phyloP scores from a whole-genome alignment of 2,797 vertebrate species.

The Myotis myotis region DNA sequence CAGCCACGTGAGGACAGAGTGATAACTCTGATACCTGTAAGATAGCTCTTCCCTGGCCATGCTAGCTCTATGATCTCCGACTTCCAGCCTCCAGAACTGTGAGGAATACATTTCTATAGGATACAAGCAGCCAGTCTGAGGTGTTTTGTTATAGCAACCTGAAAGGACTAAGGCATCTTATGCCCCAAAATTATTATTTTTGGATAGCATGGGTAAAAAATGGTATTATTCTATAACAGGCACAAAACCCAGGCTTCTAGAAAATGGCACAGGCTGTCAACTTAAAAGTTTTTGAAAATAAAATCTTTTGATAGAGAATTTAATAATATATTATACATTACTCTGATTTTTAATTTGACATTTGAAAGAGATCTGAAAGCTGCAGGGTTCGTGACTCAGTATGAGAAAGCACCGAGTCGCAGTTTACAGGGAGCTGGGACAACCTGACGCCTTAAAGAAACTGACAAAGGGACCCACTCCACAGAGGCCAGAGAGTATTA shows the following conservation, averaged over 20 bases:
- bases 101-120: neutral
- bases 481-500: neutral
- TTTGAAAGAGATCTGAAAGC: neutral
- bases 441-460: slow-evolving; percentile 21
- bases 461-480: slow-evolving; percentile 27
- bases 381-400: neutral
- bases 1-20: neutral
- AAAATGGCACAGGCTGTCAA: neutral
- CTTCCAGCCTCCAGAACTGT: neutral
- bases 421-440: neutral
- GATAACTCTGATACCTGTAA: neutral
- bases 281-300: neutral
- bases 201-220: neutral
- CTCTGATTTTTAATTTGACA: slow-evolving; percentile 27
- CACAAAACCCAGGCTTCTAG: neutral
- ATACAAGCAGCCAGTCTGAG: neutral
- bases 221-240: neutral
- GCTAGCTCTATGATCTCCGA: neutral
- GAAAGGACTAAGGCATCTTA: neutral
- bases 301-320: neutral
- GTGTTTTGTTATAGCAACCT: neutral
- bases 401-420: slow-evolving; percentile 1
- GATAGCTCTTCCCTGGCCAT: too few relatives aligned
- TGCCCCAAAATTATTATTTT: neutral
- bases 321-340: neutral